A percentile compares a stretch with the other conserved stretches of the same genome.
phyloP scores from a whole-genome alignment of 2,113 vertebrate genomes.

The Anarhynchus alexandrinus region DNA sequence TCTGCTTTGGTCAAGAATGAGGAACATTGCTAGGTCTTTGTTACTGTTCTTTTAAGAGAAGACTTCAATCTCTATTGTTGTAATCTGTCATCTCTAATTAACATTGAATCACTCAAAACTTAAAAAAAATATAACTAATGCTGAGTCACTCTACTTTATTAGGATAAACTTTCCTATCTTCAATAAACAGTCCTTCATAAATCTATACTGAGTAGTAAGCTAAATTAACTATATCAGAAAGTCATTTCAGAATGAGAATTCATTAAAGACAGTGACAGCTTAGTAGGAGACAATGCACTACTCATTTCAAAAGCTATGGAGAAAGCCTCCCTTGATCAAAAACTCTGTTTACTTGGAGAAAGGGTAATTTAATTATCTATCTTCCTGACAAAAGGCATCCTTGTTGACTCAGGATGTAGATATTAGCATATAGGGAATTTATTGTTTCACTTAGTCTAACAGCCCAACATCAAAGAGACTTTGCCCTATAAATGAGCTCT shows the following conservation, averaged over 20 bases:
- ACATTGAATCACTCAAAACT: neutral
- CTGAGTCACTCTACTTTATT: neutral
- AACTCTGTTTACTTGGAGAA: neutral
- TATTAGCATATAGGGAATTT: slow-evolving; percentile 13
- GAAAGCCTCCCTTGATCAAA: slow-evolving; percentile 12
- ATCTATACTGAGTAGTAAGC: neutral
- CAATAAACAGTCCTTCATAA: neutral
- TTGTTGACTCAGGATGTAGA: slow-evolving; percentile 15
- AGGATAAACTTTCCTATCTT: neutral
- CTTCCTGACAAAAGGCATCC: slow-evolving; percentile 10
- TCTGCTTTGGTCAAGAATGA: neutral
- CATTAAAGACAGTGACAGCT: neutral
- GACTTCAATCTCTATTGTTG: neutral
- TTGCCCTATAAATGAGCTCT: neutral
- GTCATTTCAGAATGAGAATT: neutral
- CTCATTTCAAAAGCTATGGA: neutral
- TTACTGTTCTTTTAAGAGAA: neutral
- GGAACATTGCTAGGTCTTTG: neutral
- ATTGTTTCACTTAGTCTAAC: slow-evolving; percentile 39
- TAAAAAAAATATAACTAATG: neutral
- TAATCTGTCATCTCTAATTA: neutral
- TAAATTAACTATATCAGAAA: slow-evolving; percentile 11
- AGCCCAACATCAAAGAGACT: neutral
- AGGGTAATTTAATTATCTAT: slow-evolving; percentile 44
- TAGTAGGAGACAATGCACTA: neutral